Evolutionary conservation across 2,113 vertebrate genomes (phyloP), one percentile per base, ranked within the genome.

Genomic region (Vicugna pacos): DNA sequence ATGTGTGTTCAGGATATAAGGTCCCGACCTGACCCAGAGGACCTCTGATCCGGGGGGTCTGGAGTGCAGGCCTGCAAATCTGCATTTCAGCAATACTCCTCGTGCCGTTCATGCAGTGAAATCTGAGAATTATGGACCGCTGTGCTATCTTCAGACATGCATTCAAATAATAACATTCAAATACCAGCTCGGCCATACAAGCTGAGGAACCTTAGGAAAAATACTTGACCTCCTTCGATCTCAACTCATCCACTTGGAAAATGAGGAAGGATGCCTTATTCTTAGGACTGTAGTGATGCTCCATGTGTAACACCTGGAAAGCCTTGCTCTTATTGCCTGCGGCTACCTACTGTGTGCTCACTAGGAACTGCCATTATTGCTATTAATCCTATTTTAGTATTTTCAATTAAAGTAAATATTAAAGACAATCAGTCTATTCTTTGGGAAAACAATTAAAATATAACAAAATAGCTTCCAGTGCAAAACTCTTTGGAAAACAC

Each of bases 291-390:
- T 0, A 8, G 3, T 24, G 64, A 28, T 12, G 12, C 35, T 17
- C 8, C 7, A 1, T 8, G 10, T 1, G 1, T 2, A 56, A 0
- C 2, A 6, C 6, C n/a, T 22, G 12, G 2, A 52, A 73, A 58
- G 1, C 10, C 30, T 58, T 30, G 28, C 0, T 17, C 16, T 15
- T 42, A 32, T 17, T 50, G 2, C 12, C 62, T 16, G 13, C 38
- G 38, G 38, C 17, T 76, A 5, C 19, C 26, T 82, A 8, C 2
- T 16, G 22, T 24, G 4, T 8, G 15, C 5, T 62, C 8, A 26
- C 5, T 8, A 73, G 11, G 1, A 28, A 16, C 8, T 26, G 38
- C 14, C 32, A 30, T 75, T 30, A 6, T 54, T 54, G 54, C 67
- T 56, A 20, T 75, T 70, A 54, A 76, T 89, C 19, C 1, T 46